These are phyloP conservation scores for Pogonophryne albipinna DNA, from an alignment of 2,797 vertebrate genomes.

Conservation along the genomic window DNA sequence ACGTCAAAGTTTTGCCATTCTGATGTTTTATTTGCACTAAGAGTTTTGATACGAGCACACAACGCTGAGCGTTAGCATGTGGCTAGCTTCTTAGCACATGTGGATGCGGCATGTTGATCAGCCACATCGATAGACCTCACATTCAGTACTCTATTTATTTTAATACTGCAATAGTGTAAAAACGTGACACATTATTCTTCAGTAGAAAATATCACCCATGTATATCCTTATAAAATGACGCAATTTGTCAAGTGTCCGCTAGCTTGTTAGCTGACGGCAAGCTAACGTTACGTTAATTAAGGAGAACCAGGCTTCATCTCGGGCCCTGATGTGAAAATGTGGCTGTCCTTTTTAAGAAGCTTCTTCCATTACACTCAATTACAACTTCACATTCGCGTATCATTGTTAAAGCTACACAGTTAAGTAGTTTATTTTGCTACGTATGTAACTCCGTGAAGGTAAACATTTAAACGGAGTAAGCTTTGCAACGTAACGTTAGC, in stretches of 20 bases:
- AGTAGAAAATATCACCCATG: accelerated
- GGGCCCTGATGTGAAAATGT: constrained; percentile 45
- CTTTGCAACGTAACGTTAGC: too few relatives aligned
- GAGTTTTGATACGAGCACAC: constrained; percentile 2
- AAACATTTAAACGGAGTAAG: too few relatives aligned
- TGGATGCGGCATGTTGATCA: constrained; percentile 61
- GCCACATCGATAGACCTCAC: background rate
- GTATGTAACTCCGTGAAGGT: too few relatives aligned
- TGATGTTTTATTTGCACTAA: constrained; percentile 32
- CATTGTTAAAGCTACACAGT: accelerated
- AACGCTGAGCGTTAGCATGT: constrained; percentile 60
- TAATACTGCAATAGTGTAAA: accelerated
- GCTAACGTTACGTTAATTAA: constrained; percentile 21
- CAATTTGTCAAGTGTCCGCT: accelerated
- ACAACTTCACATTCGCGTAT: too few relatives aligned
- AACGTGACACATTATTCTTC: accelerated
- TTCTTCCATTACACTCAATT: background rate
- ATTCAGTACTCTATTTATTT: accelerated
- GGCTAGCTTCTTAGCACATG: constrained; percentile 70
- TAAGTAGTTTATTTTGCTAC: too few relatives aligned
- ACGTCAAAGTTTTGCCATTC: accelerated
- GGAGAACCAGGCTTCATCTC: constrained; percentile 40
- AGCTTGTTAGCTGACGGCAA: background rate
- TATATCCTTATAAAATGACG: accelerated
- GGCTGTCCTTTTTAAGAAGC: accelerated